These are phyloP conservation scores for Malurus elegans DNA, from an alignment of 2,113 vertebrate species.

Conservation along the genomic window DNA sequence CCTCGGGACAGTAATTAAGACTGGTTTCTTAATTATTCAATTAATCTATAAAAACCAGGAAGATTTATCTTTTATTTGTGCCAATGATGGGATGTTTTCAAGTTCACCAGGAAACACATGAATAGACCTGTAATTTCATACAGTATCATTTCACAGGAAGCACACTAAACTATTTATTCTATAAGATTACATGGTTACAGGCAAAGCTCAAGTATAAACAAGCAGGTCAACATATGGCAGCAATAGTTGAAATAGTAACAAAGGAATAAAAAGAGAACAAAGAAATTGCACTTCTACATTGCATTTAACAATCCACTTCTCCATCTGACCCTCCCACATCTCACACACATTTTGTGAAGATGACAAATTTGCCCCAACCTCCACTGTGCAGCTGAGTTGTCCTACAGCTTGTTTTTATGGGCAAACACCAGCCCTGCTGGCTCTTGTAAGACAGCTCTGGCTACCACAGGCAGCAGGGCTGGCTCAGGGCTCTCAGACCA, in stretches of 20 bases:
- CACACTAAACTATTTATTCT: background rate
- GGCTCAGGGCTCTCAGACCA: background rate
- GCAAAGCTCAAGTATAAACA: background rate
- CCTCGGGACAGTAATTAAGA: constrained; percentile 13
- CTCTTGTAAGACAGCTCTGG: background rate
- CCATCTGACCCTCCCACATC: background rate
- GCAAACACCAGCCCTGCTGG: background rate
- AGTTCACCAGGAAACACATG: background rate
- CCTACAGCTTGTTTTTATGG: background rate
- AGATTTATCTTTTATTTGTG: background rate
- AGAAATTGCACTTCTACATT: background rate
- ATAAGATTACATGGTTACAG: background rate
- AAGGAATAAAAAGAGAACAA: background rate
- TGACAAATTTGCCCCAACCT: background rate
- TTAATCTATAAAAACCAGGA: background rate
- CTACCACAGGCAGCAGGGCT: background rate
- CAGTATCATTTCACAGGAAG: background rate
- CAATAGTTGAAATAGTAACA: background rate
- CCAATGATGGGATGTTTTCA: background rate
- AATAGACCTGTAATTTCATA: background rate
- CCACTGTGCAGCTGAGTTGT: background rate
- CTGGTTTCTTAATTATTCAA: background rate
- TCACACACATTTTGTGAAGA: background rate
- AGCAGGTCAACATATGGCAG: background rate
- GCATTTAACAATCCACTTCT: background rate